These are phyloP conservation scores for Erebia epiphron DNA, from an alignment of 2,888 invertebrate species.

Conservation along the genomic window DNA sequence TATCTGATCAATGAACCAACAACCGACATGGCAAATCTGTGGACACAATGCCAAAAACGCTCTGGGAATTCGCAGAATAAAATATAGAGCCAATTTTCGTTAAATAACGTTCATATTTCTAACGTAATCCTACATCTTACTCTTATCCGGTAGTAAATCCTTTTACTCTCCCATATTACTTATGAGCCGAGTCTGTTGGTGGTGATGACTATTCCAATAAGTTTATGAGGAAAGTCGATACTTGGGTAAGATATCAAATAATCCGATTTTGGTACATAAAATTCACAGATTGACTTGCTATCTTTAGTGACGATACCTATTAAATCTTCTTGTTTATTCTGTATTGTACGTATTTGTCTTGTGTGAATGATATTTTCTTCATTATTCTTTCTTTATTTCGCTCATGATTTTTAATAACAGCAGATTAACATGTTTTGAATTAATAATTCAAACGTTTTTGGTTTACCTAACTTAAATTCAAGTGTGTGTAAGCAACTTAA, in stretches of 20 bases:
- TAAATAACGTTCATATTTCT: constrained; percentile 14
- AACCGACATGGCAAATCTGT: constrained; percentile 20
- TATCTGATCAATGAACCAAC: constrained; percentile 31
- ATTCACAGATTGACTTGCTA: too few relatives aligned
- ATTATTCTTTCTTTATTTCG: not conserved
- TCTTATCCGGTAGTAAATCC: constrained; percentile 4
- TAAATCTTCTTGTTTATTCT: not conserved
- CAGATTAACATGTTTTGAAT: not conserved
- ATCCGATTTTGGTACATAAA: too few relatives aligned
- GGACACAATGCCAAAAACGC: constrained; percentile 28
- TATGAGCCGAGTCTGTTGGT: not conserved
- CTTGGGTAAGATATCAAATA: too few relatives aligned
- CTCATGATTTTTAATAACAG: not conserved
- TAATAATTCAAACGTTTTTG: not conserved
- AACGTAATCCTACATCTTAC: constrained; percentile 7
- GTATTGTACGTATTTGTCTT: not conserved
- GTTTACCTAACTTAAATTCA: constrained; percentile 3
- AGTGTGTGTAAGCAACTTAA: constrained; percentile 3
- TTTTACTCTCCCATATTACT: not conserved
- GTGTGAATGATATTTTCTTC: not conserved
- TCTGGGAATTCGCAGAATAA: constrained; percentile 26
- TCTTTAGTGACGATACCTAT: too few relatives aligned
- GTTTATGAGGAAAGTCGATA: too few relatives aligned
- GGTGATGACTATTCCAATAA: too few relatives aligned
- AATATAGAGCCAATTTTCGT: constrained; percentile 26